Base-by-base conservation (phyloP, 2,888 invertebrate genomes). In the Xanthorhoe designata region DNA sequence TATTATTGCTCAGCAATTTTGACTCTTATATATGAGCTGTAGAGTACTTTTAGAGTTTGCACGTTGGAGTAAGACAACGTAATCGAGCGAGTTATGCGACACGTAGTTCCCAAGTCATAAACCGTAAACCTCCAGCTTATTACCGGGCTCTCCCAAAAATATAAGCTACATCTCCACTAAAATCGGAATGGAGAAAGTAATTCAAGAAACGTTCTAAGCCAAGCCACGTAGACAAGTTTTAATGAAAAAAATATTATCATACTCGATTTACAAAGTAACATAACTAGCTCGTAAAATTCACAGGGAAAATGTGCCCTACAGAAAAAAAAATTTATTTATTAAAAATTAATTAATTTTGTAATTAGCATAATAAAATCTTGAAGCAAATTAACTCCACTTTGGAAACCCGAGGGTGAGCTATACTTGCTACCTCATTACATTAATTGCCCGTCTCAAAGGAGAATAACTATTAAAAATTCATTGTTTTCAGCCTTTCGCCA, bases 381-480 rank as follows among this genome's bases (percentile, higher is more conserved):
- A 67, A 68, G 74, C 74, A 73, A 80, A 83, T 86, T 81, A 86
- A 78, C 78, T 78, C 72, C 71, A 82, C 81, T 83, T 82, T 78
- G 71, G 75, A 75, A 69, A 70, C 72, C 72, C 71, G 74, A 69
- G 80, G 81, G 77, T 70, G 71, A 74, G 77, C 82, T 82, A 84
- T 87, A 84, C 84, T 86, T 83, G 83, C 82, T 85, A 87, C 81
- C 84, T 88, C 85, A 88, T 91, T 90, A 88, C 82, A 85, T 87
- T 91, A 90, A 90, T 90, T 88, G 87, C 77, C 76, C 76, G 82
- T 82, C 81, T 80, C 87, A 84, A 87, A 85, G 78, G 86, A 87
- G 85, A 84, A 86, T 87, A 88, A 87, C 88, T 89, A 89, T 90
- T 89, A 90, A 91, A 88, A 89, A 90, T 89, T 91, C 86, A 89